Conservation (phyloP, 2,797 vertebrate species). For the Crenuchus spilurus region DNA sequence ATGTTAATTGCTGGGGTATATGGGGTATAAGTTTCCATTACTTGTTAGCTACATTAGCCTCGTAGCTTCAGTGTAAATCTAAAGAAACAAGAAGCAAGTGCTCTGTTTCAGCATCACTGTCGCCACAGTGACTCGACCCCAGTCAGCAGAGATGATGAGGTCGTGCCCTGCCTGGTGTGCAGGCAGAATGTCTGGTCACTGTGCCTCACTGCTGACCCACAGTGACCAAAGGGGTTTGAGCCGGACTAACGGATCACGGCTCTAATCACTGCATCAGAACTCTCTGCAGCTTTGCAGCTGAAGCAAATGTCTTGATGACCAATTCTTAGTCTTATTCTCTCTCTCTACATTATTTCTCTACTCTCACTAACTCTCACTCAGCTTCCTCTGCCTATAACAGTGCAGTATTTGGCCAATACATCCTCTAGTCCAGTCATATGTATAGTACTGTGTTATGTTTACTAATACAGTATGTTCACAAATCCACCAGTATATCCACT, state of each 20-base stretch:
- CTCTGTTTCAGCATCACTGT: neutral
- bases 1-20: no score
- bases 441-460: no score
- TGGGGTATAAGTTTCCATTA: no score
- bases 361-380: no score
- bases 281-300: neutral
- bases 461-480: no score
- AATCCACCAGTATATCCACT: no score
- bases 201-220: neutral
- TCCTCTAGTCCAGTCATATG: no score
- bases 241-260: neutral
- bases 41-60: no score
- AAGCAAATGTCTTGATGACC: conserved; percentile 3
- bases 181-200: neutral
- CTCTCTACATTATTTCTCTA: neutral
- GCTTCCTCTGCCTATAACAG: neutral
- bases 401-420: no score
- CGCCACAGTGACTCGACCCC: neutral
- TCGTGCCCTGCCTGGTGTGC: neutral
- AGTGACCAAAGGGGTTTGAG: neutral
- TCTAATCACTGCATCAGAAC: neutral
- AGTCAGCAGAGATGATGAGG: conserved; percentile 11
- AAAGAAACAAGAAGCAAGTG: no score
- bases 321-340: neutral
- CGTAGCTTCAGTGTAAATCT: no score